These are phyloP conservation scores for Ditylenchus weischeri DNA, from an alignment of 2,888 invertebrate species.

Conservation along the genomic window DNA sequence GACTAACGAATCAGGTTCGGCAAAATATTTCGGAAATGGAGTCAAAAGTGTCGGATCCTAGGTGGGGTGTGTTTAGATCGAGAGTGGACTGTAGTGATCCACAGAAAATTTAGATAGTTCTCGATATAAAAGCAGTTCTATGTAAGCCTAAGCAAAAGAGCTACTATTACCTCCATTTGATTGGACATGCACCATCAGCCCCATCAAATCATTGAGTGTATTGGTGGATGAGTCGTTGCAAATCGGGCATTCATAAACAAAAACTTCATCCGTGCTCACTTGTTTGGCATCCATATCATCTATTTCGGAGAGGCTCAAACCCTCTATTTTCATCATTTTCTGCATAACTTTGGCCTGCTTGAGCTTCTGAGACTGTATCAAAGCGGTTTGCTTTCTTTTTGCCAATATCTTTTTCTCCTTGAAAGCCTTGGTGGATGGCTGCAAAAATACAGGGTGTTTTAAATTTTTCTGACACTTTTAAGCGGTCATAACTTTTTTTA, in stretches of 20 bases:
- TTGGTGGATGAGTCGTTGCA: constrained; percentile 42
- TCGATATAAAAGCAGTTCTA: no score
- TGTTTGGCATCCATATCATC: constrained; percentile 39
- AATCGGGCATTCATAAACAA: constrained; percentile 49
- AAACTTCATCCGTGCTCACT: constrained; percentile 6
- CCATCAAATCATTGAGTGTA: constrained; percentile 39
- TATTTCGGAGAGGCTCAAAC: constrained; percentile 41
- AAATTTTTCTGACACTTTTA: no score
- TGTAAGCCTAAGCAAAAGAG: no score
- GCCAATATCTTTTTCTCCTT: constrained; percentile 24
- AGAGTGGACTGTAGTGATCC: no score
- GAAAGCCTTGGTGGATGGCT: neutral
- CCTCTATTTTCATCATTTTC: constrained; percentile 43
- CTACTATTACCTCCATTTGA: constrained; percentile 17
- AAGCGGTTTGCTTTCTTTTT: constrained; percentile 24
- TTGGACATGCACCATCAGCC: constrained; percentile 36
- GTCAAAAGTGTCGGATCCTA: no score
- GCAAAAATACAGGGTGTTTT: no score
- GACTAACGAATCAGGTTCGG: no score
- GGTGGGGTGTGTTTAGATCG: no score
- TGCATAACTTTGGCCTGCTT: constrained; percentile 40
- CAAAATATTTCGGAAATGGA: no score
- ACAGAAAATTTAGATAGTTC: no score
- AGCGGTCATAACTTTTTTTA: no score
- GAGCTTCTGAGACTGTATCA: constrained; percentile 22